phyloP scores from a whole-genome alignment of 2,113 vertebrate genomes.

The Azemiops feae region DNA sequence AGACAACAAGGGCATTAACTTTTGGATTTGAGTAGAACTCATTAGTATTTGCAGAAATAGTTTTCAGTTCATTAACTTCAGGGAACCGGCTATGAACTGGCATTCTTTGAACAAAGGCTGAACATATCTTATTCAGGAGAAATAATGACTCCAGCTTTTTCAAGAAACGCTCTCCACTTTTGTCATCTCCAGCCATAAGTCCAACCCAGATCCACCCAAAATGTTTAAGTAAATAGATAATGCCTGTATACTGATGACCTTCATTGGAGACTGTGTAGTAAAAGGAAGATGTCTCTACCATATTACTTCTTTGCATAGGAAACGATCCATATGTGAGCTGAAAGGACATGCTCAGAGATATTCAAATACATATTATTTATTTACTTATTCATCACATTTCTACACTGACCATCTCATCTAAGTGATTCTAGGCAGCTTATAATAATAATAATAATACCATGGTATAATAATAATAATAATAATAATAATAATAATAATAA shows the following conservation, averaged over 20 bases:
- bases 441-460: too few species aligned
- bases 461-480: too few species aligned
- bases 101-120: neutral
- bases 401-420: too few species aligned
- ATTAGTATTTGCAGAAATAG: neutral
- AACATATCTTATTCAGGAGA: neutral
- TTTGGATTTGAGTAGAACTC: neutral
- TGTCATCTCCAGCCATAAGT: neutral
- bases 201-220: slow-evolving; percentile 6
- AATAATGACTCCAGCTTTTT: neutral
- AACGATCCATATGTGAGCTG: slow-evolving; percentile 8
- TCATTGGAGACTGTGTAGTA: neutral
- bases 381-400: neutral
- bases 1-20: neutral
- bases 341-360: neutral
- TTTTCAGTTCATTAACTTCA: neutral
- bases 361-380: neutral
- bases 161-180: neutral
- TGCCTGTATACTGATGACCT: neutral
- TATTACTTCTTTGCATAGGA: neutral
- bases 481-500: too few species aligned
- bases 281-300: neutral
- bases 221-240: neutral
- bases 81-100: neutral
- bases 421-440: too few species aligned